Evolutionary conservation across 2,113 vertebrate genomes (phyloP).

Genomic region (Corydoras maculifer): DNA sequence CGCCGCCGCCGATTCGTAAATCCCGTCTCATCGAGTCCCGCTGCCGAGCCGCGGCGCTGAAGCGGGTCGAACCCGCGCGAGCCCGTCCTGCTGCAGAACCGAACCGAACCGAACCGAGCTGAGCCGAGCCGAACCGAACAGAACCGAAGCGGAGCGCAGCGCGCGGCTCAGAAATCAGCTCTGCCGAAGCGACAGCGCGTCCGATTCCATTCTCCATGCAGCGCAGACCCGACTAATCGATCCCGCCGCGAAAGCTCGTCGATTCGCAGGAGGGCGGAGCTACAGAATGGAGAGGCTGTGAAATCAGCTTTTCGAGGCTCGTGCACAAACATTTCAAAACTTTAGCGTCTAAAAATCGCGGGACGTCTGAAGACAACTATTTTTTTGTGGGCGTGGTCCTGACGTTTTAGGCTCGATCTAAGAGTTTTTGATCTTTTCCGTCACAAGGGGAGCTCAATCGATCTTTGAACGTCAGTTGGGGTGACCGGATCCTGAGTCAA

Average conservation of each 20-base stretch:
- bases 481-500: neutral
- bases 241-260: constrained; percentile 17
- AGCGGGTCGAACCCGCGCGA: neutral
- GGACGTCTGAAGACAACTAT: too few species aligned
- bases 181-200: neutral
- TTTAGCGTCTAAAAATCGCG: too few species aligned
- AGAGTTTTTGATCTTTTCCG: too few species aligned
- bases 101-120: too few species aligned
- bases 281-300: neutral
- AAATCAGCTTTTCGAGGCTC: neutral
- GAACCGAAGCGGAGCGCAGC: too few species aligned
- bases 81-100: neutral
- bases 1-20: neutral
- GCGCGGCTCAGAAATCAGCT: neutral
- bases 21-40: neutral
- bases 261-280: neutral
- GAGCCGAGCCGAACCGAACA: too few species aligned
- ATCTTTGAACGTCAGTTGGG: too few species aligned
- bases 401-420: too few species aligned
- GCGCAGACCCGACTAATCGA: constrained; percentile 65
- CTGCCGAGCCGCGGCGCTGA: neutral
- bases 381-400: too few species aligned
- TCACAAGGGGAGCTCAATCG: too few species aligned
- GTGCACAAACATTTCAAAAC: neutral
- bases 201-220: constrained; percentile 58